Evolutionary conservation across 1,140 invertebrate genomes (phyloP).

Genomic region (Lethocerus indicus): DNA sequence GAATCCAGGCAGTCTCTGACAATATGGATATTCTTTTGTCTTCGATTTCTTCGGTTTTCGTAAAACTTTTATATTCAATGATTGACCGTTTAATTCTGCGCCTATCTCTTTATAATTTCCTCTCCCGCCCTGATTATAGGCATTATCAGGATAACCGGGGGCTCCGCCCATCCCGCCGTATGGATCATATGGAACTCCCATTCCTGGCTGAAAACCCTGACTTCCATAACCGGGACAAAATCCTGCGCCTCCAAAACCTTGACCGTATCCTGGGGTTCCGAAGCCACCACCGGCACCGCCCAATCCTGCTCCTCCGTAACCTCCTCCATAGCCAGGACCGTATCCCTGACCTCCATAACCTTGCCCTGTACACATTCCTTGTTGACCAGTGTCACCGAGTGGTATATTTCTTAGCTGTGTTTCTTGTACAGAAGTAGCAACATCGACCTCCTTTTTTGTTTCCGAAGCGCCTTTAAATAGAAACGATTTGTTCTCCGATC

Average conservation of each 20-base stretch:
- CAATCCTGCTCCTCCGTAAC: too few species aligned
- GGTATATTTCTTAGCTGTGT: background rate
- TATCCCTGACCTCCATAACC: too few species aligned
- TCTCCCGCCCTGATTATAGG: background rate
- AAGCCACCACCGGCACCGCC: background rate
- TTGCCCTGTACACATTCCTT: too few species aligned
- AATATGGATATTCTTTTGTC: background rate
- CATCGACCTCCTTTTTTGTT: background rate
- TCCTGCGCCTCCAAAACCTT: background rate
- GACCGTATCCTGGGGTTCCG: background rate
- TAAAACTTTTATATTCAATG: conserved; percentile 4
- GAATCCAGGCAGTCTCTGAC: background rate
- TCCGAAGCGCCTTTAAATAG: conserved; percentile 23
- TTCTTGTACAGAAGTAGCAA: background rate
- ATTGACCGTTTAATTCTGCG: conserved; percentile 6
- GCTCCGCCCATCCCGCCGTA: background rate
- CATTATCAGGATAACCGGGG: background rate
- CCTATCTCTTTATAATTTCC: conserved; percentile 6
- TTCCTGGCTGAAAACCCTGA: background rate
- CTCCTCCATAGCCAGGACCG: too few species aligned
- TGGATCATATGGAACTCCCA: background rate
- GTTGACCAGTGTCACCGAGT: too few species aligned
- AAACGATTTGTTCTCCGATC: conserved; percentile 23
- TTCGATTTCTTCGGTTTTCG: conserved; percentile 5
- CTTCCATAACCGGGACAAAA: too few species aligned